Conservation (phyloP, 64 coral and sea anemone species). For the Anthopleura sola region DNA sequence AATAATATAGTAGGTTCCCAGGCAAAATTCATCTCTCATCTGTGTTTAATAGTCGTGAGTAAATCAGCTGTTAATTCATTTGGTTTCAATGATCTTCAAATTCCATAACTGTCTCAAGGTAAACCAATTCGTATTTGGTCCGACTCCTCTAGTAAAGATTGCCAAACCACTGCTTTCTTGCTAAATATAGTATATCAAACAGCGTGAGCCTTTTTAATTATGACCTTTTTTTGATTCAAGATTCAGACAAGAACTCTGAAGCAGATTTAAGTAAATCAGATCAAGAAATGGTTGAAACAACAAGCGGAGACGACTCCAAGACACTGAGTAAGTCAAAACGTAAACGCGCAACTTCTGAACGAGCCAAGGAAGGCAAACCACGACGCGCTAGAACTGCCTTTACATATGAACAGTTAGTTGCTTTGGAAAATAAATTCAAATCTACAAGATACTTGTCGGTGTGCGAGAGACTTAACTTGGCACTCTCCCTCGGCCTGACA, state of each 20-base stretch:
- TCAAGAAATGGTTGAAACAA: slow-evolving; percentile 22
- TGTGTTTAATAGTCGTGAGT: slow-evolving; percentile 11
- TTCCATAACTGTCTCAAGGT: neutral
- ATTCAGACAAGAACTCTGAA: slow-evolving; percentile 39
- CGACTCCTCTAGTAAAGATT: slow-evolving; percentile 13
- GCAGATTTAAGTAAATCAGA: slow-evolving; percentile 35
- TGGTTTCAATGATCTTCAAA: slow-evolving; percentile 23
- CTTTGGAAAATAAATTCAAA: slow-evolving; percentile 99
- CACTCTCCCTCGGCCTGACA: slow-evolving; percentile 86
- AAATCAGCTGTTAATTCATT: slow-evolving; percentile 24
- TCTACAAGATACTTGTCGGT: slow-evolving; percentile 97
- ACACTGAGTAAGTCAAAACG: slow-evolving; percentile 61
- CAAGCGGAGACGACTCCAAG: slow-evolving; percentile 23
- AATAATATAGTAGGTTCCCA: neutral
- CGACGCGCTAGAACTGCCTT: slow-evolving; percentile 94
- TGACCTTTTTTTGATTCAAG: slow-evolving; percentile 23
- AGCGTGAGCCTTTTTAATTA: slow-evolving; percentile 23
- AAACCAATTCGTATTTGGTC: neutral
- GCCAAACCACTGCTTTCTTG: slow-evolving; percentile 17
- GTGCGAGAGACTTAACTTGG: slow-evolving; percentile 97
- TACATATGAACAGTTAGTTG: slow-evolving; percentile 99
- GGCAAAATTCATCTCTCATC: neutral
- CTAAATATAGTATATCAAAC: slow-evolving; percentile 15
- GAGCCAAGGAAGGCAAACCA: slow-evolving; percentile 95
- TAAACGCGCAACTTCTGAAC: slow-evolving; percentile 73